phyloP scores from a whole-genome alignment of 2,797 vertebrate species.

The Tenualosa ilisha region DNA sequence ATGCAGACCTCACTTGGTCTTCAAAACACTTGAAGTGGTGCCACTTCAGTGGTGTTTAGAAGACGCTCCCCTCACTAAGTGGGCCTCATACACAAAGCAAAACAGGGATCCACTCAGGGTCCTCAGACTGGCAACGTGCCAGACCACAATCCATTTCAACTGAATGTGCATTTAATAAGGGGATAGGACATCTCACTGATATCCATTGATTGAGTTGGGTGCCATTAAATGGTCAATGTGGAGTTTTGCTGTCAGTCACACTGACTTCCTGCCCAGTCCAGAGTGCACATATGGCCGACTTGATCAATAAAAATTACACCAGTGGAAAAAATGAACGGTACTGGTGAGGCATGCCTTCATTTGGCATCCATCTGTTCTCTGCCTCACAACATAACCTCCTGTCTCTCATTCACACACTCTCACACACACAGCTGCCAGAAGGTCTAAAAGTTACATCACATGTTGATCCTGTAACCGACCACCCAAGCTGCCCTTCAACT shows the following conservation, averaged over 20 bases:
- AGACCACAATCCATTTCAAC: not conserved
- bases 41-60: not conserved
- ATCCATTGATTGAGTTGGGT: not conserved
- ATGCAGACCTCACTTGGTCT: not conserved
- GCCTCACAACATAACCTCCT: slow-evolving; percentile 31
- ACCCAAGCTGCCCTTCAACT: slow-evolving; percentile 48
- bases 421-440: slow-evolving; percentile 40
- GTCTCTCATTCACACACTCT: not conserved
- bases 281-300: not conserved
- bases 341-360: not conserved
- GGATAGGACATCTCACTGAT: not conserved
- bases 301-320: not conserved
- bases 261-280: not conserved
- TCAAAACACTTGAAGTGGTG: not conserved
- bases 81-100: not conserved
- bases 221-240: not conserved
- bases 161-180: not conserved
- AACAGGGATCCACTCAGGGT: not conserved
- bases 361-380: not conserved
- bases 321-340: not conserved
- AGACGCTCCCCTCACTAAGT: not conserved
- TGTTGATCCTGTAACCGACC: slow-evolving; percentile 40
- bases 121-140: not conserved
- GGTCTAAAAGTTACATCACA: slow-evolving; percentile 49
- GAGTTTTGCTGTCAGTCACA: not conserved